These are phyloP conservation scores for Leptinotarsa undecemlineata DNA, from an alignment of 1,140 invertebrate genomes.

Conservation along the genomic window DNA sequence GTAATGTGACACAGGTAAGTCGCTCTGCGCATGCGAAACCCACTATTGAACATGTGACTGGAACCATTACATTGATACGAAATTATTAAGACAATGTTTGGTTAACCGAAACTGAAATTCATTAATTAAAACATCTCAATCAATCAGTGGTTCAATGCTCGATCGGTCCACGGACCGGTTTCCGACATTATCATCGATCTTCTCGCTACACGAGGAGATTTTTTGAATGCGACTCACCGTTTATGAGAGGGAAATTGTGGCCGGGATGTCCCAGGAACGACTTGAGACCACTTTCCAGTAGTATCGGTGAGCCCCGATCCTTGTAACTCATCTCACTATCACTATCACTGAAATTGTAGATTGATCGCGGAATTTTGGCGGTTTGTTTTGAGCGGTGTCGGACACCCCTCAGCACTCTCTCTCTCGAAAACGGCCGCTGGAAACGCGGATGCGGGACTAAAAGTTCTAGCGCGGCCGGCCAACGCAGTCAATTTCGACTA, in stretches of 20 bases:
- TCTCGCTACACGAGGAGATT: background rate
- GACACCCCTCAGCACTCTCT: constrained; percentile 44
- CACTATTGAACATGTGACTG: constrained; percentile 45
- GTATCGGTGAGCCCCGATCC: constrained; percentile 53
- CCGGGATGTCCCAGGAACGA: constrained; percentile 55
- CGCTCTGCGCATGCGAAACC: constrained; percentile 36
- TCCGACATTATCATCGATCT: background rate
- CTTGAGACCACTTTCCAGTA: constrained; percentile 55
- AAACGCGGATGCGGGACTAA: constrained; percentile 27
- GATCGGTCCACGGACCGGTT: background rate
- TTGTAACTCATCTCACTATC: constrained; percentile 57
- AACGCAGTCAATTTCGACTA: constrained; percentile 53
- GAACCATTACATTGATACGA: constrained; percentile 30
- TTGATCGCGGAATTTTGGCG: constrained; percentile 55
- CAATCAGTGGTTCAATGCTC: background rate
- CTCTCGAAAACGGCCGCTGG: constrained; percentile 39
- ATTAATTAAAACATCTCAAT: constrained; percentile 21
- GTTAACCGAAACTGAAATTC: constrained; percentile 16
- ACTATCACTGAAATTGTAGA: constrained; percentile 55
- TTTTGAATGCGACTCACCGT: constrained; percentile 46
- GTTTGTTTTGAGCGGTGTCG: constrained; percentile 47
- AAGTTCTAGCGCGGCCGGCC: constrained; percentile 31
- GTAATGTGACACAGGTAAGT: constrained; percentile 1
- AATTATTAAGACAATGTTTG: constrained; percentile 15
- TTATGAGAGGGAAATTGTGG: constrained; percentile 54